Evolutionary conservation across 1,140 invertebrate genomes (phyloP), one percentile per base, ranked within the genome.

Genomic region (Trichonephila clavipes): DNA sequence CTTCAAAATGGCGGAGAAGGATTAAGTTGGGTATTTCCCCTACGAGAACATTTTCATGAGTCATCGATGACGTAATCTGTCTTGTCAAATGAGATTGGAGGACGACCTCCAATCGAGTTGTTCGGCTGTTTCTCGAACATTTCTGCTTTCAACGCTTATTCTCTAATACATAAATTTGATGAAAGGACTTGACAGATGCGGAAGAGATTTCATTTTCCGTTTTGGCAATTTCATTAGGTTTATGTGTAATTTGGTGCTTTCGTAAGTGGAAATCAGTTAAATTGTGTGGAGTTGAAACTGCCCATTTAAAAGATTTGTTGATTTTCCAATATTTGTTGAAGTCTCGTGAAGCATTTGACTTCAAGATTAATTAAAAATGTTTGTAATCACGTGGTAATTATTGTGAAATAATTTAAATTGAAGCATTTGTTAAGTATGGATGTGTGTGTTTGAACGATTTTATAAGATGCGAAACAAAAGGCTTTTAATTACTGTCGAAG

Each of bases 31-130:
- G 72, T 77, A 77, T 77, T 77, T 69, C 16, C 62, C 28, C 72
- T 40, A 0, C 34, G 24, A 62, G 28, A 77, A 16, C 66, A 69
- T 40, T 34, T 77, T 40, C 1, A 34, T 77, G 72, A 77, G 24
- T 77, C 72, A 77, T 77, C 72, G 34, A 18, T 40, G 72, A 40
- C 72, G 69, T 34, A 77, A 77, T 77, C 69, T 40, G 28, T 77
- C 69, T 77, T 28, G 72, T 40, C 28, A 40, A 34, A 24, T 77
- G 14, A 12, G 72, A 77, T 77, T 40, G 72, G 72, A 40, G 28
- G 18, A 77, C 72, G 34, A 69, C 7, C n/a, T n/a, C 24, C 66
- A 12, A 69, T 24, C 24, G 66, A 21, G 21, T 12, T 28, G n/a
- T 69, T 69, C 64, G 6, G 21, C n/a, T 66, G 7, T n/a, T 19